Conservation (phyloP, 2,888 invertebrate species). For the Oscheius sp. region DNA sequence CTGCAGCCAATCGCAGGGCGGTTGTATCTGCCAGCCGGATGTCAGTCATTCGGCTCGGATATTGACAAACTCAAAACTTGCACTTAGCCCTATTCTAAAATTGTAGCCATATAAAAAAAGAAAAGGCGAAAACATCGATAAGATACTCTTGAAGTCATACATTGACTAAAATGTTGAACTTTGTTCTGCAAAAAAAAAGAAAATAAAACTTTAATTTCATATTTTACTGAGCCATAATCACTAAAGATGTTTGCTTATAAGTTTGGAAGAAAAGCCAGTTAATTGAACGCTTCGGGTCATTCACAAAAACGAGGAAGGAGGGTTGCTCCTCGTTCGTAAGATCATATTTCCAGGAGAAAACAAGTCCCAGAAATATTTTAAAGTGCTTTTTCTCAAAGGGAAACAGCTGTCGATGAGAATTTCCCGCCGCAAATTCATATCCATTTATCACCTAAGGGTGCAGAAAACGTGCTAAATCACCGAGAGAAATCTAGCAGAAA, state of each 20-base stretch:
- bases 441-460: no score
- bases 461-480: no score
- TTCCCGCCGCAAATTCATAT: no score
- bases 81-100: not conserved
- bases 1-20: not conserved
- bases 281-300: no score
- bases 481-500: no score
- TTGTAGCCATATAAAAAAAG: not conserved
- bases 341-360: not conserved
- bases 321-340: no score
- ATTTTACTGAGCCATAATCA: not conserved
- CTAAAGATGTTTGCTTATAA: no score
- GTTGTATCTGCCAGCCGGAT: slow-evolving; percentile 22
- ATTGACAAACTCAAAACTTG: not conserved
- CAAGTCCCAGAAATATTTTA: not conserved
- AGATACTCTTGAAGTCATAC: not conserved
- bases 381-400: not conserved
- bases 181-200: not conserved
- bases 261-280: no score
- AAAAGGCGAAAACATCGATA: not conserved
- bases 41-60: not conserved
- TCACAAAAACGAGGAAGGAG: no score
- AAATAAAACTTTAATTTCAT: not conserved
- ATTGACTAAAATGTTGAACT: not conserved
- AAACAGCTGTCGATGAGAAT: not conserved